phyloP scores from a whole-genome alignment of 2,113 vertebrate genomes.

The Syngnathus scovelli region DNA sequence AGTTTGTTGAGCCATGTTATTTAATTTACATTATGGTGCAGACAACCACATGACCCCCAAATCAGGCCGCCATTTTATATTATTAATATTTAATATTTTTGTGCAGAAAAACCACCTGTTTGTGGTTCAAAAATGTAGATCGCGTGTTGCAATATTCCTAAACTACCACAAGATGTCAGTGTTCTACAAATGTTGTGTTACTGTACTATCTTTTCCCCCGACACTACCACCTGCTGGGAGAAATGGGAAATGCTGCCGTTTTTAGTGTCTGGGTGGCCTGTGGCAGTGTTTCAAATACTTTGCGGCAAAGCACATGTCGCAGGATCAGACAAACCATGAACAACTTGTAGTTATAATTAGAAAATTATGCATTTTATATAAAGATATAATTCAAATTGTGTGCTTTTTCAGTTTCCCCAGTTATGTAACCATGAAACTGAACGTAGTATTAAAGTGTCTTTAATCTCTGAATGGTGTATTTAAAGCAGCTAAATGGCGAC shows the following conservation, averaged over 20 bases:
- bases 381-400: too few relatives aligned
- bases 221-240: background rate
- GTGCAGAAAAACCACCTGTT: background rate
- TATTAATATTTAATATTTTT: background rate
- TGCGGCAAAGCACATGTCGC: too few relatives aligned
- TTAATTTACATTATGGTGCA: background rate
- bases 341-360: too few relatives aligned
- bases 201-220: too few relatives aligned
- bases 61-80: background rate
- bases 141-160: slow-evolving; percentile 13
- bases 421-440: background rate
- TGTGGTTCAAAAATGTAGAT: background rate
- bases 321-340: too few relatives aligned
- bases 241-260: background rate
- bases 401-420: background rate
- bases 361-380: too few relatives aligned
- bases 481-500: slow-evolving; percentile 13
- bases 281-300: background rate
- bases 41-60: background rate
- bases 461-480: background rate
- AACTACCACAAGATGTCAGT: slow-evolving; percentile 52
- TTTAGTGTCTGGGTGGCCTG: background rate
- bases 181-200: slow-evolving; percentile 10
- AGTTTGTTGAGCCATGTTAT: background rate
- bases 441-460: background rate